phyloP scores from a whole-genome alignment of 2,797 vertebrate genomes.

The Euphonia xanthogaster region DNA sequence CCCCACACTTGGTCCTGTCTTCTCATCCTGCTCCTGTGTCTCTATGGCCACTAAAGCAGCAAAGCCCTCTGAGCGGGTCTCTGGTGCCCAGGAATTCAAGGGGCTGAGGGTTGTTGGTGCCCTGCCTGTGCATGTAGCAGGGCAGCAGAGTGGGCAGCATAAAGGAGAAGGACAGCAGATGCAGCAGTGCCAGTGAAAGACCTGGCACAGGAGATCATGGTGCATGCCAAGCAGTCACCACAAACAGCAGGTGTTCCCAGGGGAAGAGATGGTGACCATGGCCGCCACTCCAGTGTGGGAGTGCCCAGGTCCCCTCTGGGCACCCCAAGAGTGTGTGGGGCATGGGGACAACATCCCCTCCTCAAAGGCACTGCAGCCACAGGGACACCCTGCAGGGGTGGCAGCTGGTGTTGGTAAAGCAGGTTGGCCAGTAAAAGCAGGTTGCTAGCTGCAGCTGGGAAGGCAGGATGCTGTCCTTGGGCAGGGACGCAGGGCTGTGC shows the following conservation, averaged over 20 bases:
- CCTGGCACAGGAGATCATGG: not conserved
- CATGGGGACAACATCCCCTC: not conserved
- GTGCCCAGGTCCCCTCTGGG: not conserved
- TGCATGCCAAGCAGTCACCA: not conserved
- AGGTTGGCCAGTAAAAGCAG: not conserved
- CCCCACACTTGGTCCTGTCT: rapidly evolving
- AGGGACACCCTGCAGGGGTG: rapidly evolving
- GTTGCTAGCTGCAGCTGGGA: not conserved
- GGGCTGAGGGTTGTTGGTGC: not conserved
- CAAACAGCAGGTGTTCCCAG: not conserved
- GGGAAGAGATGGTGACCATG: not conserved
- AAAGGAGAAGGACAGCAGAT: not conserved
- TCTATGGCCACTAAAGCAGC: not conserved
- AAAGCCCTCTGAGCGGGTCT: not conserved
- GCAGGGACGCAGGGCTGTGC: not conserved
- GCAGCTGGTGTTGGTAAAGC: not conserved
- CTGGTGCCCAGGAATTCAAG: not conserved
- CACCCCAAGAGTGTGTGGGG: not conserved
- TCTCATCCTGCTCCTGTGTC: not conserved
- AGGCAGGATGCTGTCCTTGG: not conserved
- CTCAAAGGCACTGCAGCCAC: not conserved
- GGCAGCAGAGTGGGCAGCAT: not conserved
- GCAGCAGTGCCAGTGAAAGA: not conserved
- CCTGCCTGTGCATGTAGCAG: not conserved
- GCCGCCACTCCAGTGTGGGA: not conserved